Evolutionary conservation across 2,113 vertebrate species (phyloP).

Genomic region (Clarias gariepinus): DNA sequence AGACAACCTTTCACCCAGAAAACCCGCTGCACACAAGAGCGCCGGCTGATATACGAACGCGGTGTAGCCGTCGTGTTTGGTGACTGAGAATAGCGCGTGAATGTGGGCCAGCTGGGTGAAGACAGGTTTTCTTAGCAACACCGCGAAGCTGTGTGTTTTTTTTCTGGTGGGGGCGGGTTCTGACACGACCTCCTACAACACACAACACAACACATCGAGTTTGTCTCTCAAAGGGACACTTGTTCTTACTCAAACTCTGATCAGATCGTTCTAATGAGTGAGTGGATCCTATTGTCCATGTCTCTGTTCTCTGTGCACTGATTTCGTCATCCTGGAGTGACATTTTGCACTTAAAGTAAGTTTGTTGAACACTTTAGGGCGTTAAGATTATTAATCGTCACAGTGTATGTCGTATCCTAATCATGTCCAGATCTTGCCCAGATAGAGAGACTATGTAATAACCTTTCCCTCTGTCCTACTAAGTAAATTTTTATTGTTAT

Average conservation of each 20-base stretch:
- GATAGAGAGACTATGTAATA: no score
- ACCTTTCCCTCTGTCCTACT: neutral
- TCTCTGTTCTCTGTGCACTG: neutral
- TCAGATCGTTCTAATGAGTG: neutral
- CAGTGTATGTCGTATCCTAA: neutral
- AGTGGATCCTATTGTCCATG: neutral
- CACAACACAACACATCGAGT: neutral
- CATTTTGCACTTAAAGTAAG: neutral
- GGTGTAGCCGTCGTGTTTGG: neutral
- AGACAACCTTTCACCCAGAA: constrained; percentile 62
- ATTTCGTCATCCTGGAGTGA: neutral
- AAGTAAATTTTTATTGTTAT: no score
- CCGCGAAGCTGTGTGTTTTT: neutral
- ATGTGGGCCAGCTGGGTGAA: constrained; percentile 15
- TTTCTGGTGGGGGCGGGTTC: neutral
- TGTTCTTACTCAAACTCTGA: neutral
- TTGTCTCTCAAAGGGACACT: neutral
- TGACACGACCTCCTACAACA: neutral
- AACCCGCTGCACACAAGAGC: neutral
- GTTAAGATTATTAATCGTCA: neutral
- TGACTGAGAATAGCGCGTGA: constrained; percentile 34
- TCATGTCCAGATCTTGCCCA: neutral
- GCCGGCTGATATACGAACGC: constrained; percentile 4
- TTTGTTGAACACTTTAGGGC: neutral
- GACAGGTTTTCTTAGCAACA: constrained; percentile 13